phyloP scores from a whole-genome alignment of 2,113 vertebrate genomes.

The Rutilus rutilus region DNA sequence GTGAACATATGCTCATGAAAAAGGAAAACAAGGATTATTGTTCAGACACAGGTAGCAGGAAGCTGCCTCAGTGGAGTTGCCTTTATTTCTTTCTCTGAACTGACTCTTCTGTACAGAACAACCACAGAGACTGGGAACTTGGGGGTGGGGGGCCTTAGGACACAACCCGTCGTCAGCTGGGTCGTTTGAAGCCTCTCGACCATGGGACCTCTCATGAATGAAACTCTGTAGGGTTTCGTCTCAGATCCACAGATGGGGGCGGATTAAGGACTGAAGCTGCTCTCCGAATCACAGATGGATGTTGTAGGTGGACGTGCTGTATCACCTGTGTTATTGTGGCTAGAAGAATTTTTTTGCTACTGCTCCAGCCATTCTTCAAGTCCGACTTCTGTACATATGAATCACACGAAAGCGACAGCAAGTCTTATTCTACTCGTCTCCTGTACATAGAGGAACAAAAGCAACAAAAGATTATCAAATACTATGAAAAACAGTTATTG shows the following conservation, averaged over 20 bases:
- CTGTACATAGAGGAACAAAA: conserved; percentile 83
- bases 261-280: conserved; percentile 3
- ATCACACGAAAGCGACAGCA: conserved; percentile 68
- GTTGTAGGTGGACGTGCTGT: conserved; percentile 37
- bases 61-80: conserved; percentile 74
- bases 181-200: background rate
- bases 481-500: conserved; percentile 77
- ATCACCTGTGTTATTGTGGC: conserved; percentile 35
- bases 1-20: conserved; percentile 65
- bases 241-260: background rate
- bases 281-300: conserved; percentile 23
- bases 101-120: conserved; percentile 66
- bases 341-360: conserved; percentile 33
- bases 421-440: conserved; percentile 72
- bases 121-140: conserved; percentile 54
- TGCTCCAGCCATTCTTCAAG: conserved; percentile 56
- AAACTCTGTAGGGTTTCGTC: conserved; percentile 24
- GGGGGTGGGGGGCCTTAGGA: background rate
- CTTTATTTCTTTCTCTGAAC: conserved; percentile 73
- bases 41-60: conserved; percentile 65
- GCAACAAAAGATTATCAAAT: conserved; percentile 74
- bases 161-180: background rate
- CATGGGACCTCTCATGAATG: background rate
- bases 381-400: conserved; percentile 76
- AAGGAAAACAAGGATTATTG: conserved; percentile 66